Percentiles rank a stretch among this genome's conserved stretches.
Evolutionary conservation across 30 jellyfish, hydroid and myxozoan species (phyloP).

Genomic region (Clytia hemisphaerica): DNA sequence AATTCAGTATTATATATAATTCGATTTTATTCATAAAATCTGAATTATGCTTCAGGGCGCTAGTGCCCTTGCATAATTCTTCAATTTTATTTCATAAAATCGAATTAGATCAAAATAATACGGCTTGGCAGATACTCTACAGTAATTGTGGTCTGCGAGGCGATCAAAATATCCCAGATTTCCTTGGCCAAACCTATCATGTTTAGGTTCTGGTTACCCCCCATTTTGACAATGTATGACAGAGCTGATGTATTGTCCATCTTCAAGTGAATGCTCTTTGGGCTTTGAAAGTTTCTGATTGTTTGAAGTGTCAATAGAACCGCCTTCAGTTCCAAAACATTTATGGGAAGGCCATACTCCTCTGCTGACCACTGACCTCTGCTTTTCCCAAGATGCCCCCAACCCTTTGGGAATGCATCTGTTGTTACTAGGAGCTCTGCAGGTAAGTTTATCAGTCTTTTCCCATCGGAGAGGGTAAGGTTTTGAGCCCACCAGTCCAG

Average conservation of each 20-base stretch:
- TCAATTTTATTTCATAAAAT: no score
- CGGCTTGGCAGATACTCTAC: constrained; percentile 32
- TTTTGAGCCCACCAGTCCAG: constrained; percentile 17
- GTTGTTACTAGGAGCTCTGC: constrained; percentile 1
- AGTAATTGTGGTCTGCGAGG: constrained; percentile 33
- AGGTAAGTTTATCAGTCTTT: neutral
- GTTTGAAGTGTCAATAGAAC: constrained; percentile 2
- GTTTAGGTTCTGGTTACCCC: constrained; percentile 25
- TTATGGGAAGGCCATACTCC: constrained; percentile 13
- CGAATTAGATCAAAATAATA: no score
- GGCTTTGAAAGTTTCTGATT: neutral
- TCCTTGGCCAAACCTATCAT: constrained; percentile 24
- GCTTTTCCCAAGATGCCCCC: constrained; percentile 28
- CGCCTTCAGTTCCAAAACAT: constrained; percentile 27
- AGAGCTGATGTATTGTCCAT: constrained; percentile 26
- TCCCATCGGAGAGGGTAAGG: constrained; percentile 17
- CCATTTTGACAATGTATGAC: constrained; percentile 11
- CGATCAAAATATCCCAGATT: constrained; percentile 16
- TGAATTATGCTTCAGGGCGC: no score
- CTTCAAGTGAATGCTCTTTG: constrained; percentile 12
- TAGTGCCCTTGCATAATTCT: no score
- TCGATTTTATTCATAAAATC: no score
- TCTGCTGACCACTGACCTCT: constrained; percentile 23
- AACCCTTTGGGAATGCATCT: constrained; percentile 37
- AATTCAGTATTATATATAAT: no score